Base-by-base conservation (phyloP, 2,113 vertebrate species). In the Empidonax alnorum region DNA sequence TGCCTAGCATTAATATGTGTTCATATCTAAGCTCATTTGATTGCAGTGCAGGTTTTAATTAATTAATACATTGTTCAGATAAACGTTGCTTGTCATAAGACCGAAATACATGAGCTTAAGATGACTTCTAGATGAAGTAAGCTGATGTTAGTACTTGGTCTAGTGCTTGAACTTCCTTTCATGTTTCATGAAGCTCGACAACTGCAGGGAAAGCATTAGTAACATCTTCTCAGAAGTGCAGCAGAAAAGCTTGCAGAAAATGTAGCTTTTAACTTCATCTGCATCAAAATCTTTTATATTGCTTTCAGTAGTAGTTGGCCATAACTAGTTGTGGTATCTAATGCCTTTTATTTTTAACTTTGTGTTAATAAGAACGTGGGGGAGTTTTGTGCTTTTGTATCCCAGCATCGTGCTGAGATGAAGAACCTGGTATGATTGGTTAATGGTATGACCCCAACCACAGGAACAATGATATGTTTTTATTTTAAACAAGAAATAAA, bases 401-500 rank as follows among this genome's bases (percentile, higher is more conserved):
- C 81, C 18, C 39, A 65, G 53, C 50, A 42, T 68, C 1, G 1
- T 59, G 77, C 75, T 89, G 27, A 65, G 68, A 41, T 69, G 35
- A 31, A 74, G 79, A 85, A 41, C 65, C 27, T 62, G 5, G 14
- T 69, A 16, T 33, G n/a, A 49, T 18, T 84, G 68, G n/a, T 82
- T 66, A 83, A 78, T 71, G 39, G 42, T 86, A 20, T 84, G 53
- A 68, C 41, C 28, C 31, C 33, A 49, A 10, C 21, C 63, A 49
- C 28, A 77, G 79, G 68, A 92, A 31, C 37, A 76, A 21, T 30
- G 9, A 71, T 49, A 39, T 6, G 23, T 72, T 94, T 82, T 80
- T 69, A 53, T 87, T 87, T 83, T 83, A 83, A 91, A 87, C 5
- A 59, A 69, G 58, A 74, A 90, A 63, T 88, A 74, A 85, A 87